Percentiles rank a stretch among this genome's conserved stretches.
Evolutionary conservation across 2,113 vertebrate species (phyloP).

Genomic region (Mesoclemmys tuberculata): DNA sequence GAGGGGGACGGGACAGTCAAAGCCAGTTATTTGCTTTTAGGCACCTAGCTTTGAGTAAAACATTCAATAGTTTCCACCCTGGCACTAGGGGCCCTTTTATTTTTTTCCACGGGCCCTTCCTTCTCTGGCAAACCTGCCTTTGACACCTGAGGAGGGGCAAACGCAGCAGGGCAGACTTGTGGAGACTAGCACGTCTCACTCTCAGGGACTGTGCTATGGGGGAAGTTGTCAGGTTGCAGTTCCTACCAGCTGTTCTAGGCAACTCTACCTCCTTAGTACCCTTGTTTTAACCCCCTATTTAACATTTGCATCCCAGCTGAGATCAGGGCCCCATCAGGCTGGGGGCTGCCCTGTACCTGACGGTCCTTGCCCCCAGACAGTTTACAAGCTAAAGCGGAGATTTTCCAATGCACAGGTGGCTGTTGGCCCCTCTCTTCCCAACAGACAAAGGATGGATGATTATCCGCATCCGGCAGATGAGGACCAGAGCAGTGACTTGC

Average conservation of each 20-base stretch:
- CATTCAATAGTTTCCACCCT: background rate
- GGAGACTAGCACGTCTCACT: background rate
- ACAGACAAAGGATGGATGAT: background rate
- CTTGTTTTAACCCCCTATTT: too few species aligned
- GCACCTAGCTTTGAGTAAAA: background rate
- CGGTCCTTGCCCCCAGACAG: background rate
- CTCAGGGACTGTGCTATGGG: background rate
- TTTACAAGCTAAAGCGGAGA: background rate
- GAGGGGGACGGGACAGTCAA: background rate
- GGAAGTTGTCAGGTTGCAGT: background rate
- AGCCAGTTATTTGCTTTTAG: background rate
- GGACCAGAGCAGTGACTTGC: background rate
- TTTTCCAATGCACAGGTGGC: background rate
- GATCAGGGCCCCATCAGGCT: too few species aligned
- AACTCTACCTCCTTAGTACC: too few species aligned
- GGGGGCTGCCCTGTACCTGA: background rate
- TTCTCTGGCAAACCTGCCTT: background rate
- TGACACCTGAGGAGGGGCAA: background rate
- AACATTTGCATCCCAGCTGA: too few species aligned
- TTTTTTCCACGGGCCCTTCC: background rate
- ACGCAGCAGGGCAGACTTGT: background rate
- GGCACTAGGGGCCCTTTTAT: background rate
- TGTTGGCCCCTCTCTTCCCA: rapidly evolving
- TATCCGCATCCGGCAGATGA: too few species aligned
- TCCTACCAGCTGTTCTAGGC: background rate